Base-by-base conservation (phyloP, 2,888 invertebrate species). In the Parascotia fuliginaria region DNA sequence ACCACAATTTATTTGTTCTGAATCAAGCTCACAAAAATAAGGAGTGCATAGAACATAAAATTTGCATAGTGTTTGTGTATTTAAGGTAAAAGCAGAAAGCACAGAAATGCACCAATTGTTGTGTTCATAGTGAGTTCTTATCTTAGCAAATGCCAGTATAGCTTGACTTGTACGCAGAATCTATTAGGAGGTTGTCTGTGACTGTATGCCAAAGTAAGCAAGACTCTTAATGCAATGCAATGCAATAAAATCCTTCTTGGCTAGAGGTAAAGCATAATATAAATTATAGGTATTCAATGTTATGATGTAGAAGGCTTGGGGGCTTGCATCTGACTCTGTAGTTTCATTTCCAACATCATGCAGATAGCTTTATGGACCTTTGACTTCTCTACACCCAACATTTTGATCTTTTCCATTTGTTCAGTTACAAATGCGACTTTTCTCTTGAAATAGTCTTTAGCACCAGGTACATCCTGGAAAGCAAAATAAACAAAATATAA, bases 321-420 rank as follows among this genome's bases (percentile, higher is more conserved):
- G n/a, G 85, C 85, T 51, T 89, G 88, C 28, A 81, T 74, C 59
- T 89, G 93, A 2, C 91, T 89, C 70, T 94, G 94, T 53, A 95
- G 71, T 83, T 96, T 97, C 87, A 95, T 93, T 79, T 96, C 96
- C 81, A 96, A 94, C 45, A 96, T 95, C 79, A 95, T 95, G 60
- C 95, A 93, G 49, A 97, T 95, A 27, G 96, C 95, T 83, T 96
- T 96, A 58, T 96, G 93, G 57, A 97, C 95, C 84, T 95, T 95
- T 54, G 95, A 95, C 83, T 98, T 98, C 77, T 98, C 97, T 42
- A 95, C 88, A 1, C 97, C 95, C 57, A 97, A 87, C 27, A 93
- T 88, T 85, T 98, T 98, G 46, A 98, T 96, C 90, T 98, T 98
- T 77, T 98, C 98, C 94, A 98, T 98, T 92, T 99, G 98, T 77